Base-by-base conservation (phyloP, 2,797 vertebrate genomes). In the Sphenodon punctatus region DNA sequence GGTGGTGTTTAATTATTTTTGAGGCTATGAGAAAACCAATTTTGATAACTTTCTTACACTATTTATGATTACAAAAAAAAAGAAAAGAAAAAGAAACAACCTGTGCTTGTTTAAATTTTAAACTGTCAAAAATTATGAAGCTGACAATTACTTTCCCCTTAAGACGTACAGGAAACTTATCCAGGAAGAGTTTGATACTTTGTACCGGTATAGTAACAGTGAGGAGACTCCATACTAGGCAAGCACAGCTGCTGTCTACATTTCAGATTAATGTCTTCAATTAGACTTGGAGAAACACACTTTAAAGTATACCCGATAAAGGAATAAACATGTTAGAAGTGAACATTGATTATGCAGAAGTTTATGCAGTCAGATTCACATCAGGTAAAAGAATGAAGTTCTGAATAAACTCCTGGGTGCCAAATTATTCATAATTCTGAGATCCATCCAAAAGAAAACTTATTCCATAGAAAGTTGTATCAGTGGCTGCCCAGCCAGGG, bases 221-320 rank as follows among this genome's bases (percentile, higher is more conserved):
- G 53, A 59, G 65, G 58, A 76, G 78, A 39, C 67, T 27, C 66
- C 70, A 61, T 77, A 61, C 75, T 70, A 79, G 67, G 38, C 53
- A 58, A 89, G 78, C 64, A 49, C 70, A 86, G 78, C 76, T 90
- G 67, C 70, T 85, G 53, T 65, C 76, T 86, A 10, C 5, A 5
- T 74, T 75, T 38, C 74, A 85, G 84, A 92, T 89, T 85, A 83
- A 88, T 88, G 55, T 55, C 68, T 92, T 90, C 90, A 85, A 88
- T 90, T 88, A 88, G 68, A 56, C 36, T 30, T 15, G 56, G 30
- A 27, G 20, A 56, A 56, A 6, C 53, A 32, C 32, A 67, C 76
- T 68, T 67, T 64, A 80, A 86, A 82, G 66, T 74, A 68, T 63
- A 80, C 66, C 74, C 77, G 86, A 73, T 75, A 75, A 73, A 75